phyloP scores from a whole-genome alignment of 2,113 vertebrate genomes.

The Platysteira castanea region DNA sequence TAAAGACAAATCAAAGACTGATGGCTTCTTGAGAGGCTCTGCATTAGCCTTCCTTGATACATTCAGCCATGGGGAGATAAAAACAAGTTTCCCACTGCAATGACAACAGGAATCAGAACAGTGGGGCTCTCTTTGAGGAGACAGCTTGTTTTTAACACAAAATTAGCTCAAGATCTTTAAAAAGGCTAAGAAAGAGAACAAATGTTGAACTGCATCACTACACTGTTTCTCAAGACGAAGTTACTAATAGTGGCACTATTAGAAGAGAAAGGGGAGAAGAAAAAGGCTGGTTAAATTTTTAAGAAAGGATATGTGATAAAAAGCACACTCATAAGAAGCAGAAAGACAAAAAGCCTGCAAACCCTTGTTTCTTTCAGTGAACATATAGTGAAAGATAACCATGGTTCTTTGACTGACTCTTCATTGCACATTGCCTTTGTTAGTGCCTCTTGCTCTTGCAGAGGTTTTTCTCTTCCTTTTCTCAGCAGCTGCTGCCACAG shows the following conservation, averaged over 20 bases:
- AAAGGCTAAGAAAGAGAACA: not conserved
- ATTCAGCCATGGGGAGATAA: not conserved
- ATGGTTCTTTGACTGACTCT: not conserved
- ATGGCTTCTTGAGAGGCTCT: not conserved
- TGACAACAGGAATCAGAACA: not conserved
- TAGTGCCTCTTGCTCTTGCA: not conserved
- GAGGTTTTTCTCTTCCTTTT: not conserved
- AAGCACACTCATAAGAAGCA: not conserved
- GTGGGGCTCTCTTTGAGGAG: not conserved
- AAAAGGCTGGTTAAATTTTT: not conserved
- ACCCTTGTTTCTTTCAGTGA: not conserved
- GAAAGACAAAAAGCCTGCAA: not conserved
- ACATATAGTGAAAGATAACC: not conserved
- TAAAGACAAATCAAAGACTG: not conserved
- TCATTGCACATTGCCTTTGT: not conserved
- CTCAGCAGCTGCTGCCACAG: constrained; percentile 20
- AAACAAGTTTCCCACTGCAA: not conserved
- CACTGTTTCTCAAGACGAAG: not conserved
- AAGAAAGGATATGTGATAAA: not conserved
- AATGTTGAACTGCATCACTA: not conserved
- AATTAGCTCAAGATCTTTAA: not conserved
- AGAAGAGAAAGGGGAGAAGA: not conserved
- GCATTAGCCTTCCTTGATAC: not conserved
- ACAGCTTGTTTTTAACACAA: not conserved
- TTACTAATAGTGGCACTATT: not conserved